Percentiles rank a stretch among this genome's conserved stretches.
Evolutionary conservation across 2,888 invertebrate genomes (phyloP).

Genomic region (Nomada flava): DNA sequence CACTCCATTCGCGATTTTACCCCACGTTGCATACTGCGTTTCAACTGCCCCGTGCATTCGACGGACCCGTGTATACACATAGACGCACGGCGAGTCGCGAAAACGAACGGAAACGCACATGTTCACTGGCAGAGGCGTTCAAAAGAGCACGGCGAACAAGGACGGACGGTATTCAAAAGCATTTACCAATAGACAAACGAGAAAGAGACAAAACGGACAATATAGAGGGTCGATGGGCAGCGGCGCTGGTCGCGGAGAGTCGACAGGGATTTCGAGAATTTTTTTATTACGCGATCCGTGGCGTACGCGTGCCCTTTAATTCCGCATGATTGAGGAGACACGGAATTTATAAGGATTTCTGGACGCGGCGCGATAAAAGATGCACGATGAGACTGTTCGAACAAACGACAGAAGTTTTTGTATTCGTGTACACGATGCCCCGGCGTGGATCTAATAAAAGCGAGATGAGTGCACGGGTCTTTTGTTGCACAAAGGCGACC

Average conservation of each 20-base stretch:
- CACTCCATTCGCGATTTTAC: constrained; percentile 13
- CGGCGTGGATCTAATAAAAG: constrained; percentile 64
- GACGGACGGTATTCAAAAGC: not conserved
- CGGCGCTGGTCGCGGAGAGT: constrained; percentile 7
- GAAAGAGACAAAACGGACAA: constrained; percentile 19
- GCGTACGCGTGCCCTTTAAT: constrained; percentile 69
- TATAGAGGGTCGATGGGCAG: constrained; percentile 29
- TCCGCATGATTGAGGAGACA: constrained; percentile 64
- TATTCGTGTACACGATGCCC: constrained; percentile 52
- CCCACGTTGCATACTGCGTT: not conserved
- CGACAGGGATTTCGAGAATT: constrained; percentile 65
- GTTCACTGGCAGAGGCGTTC: constrained; percentile 53
- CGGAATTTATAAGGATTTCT: constrained; percentile 66
- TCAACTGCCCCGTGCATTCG: not conserved
- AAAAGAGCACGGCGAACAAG: constrained; percentile 1
- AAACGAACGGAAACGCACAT: constrained; percentile 47
- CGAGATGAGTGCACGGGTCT: constrained; percentile 56
- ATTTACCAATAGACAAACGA: not conserved
- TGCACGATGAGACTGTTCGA: constrained; percentile 6
- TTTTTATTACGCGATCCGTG: constrained; percentile 72
- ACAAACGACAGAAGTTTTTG: constrained; percentile 40
- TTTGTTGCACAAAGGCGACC: constrained; percentile 56
- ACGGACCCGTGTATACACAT: not conserved
- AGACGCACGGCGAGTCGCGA: constrained; percentile 16
- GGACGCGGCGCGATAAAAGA: constrained; percentile 1